Conservation (phyloP, 2,888 invertebrate genomes). For the Protophormia terraenovae region DNA sequence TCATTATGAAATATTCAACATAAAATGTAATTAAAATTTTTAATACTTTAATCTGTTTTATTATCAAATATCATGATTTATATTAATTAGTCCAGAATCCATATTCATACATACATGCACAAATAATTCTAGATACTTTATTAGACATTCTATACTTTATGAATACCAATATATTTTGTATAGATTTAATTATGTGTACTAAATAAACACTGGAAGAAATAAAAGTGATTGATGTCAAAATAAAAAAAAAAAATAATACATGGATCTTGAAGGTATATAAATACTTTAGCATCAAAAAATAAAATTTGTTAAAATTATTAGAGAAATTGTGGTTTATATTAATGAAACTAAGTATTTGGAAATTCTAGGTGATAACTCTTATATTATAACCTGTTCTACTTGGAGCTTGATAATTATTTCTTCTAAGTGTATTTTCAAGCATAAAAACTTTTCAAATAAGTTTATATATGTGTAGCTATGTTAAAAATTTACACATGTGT, state of each 20-base stretch:
- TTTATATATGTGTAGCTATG: not conserved
- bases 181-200: slow-evolving; percentile 14
- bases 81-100: slow-evolving; percentile 37
- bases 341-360: too few species aligned
- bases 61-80: slow-evolving; percentile 64
- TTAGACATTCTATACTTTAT: slow-evolving; percentile 13
- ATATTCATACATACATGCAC: not conserved
- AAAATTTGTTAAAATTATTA: too few species aligned
- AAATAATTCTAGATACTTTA: slow-evolving; percentile 22
- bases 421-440: too few species aligned
- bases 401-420: too few species aligned
- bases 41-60: slow-evolving; percentile 64
- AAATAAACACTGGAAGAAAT: not conserved
- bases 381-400: too few species aligned
- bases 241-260: too few species aligned
- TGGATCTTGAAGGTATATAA: too few species aligned
- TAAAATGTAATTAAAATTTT: slow-evolving; percentile 57
- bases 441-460: too few species aligned
- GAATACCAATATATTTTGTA: not conserved
- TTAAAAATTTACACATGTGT: slow-evolving; percentile 46
- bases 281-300: too few species aligned
- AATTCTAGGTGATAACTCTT: too few species aligned
- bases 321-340: too few species aligned
- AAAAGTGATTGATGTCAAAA: too few species aligned
- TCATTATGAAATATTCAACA: slow-evolving; percentile 35